Base-by-base conservation (phyloP, 2,113 vertebrate genomes). In the Cynocephalus volans region DNA sequence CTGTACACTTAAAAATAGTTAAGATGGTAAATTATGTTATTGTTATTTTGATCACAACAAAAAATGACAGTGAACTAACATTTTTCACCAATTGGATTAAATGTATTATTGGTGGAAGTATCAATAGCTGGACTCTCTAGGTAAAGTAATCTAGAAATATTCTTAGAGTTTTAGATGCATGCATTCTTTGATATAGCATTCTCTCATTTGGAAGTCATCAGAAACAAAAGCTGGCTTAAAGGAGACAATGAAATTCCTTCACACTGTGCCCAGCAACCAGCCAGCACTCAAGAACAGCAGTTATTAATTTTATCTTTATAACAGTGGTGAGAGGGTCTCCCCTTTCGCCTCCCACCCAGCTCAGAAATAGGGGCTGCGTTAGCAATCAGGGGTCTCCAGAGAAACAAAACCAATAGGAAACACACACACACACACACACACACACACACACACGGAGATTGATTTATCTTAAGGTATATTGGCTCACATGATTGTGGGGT, bases 281-380 rank as follows among this genome's bases (percentile, higher is more conserved):
- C 7, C 50, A 4, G n/a, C 81, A 19, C 21, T 18, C 11, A 31
- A 8, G 11, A 12, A 0, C 62, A 5, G 5, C 3, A 11, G 17
- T n/a, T 62, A 1, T 6, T 18, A 5, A 1, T 4, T 24, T 24
- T 11, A 9, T 17, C 17, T 6, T 33, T 45, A 5, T 0, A 1
- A 26, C 15, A 23, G 56, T 4, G 17, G 28, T 0, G 31, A 21
- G 54, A 26, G 36, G 65, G 23, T 4, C 33, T 77, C 28, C 23
- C 52, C 79, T 54, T 6, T n/a, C 6, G 33, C n/a, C n/a, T 77
- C 33, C 64, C 64, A 12, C 36, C 50, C 36, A 11, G 60, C 48
- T 52, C 19, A 41, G 36, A 14, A 70, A 26, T 19, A 11, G 17
- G 17, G 45, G 48, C 5, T 10, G 17, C 33, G 6, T 11, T 19